Evolutionary conservation across 1,140 invertebrate genomes (phyloP), one percentile per base, ranked within the genome.

Genomic region (Hesperophylax magnus): DNA sequence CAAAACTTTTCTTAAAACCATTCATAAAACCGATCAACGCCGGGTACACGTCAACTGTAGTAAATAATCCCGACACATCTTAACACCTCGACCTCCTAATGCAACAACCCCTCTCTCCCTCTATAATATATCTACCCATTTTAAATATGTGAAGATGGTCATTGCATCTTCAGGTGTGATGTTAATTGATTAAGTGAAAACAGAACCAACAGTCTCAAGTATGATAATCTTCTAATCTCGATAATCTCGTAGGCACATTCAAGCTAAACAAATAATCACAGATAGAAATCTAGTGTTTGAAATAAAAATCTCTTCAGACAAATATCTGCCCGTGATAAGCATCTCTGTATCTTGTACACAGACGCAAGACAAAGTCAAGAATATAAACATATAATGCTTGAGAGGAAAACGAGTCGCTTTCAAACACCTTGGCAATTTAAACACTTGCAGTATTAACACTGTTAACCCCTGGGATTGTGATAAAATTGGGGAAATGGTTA

Each of bases 281-380:
- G 72, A 76, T 76, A 18, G 15, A 58, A 60, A 76, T 76, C 72
- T 58, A 6, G 56, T 60, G 56, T 58, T 76, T 76, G 56, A 76
- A 76, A 76, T 76, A 76, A 76, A 76, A 76, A 76, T 76, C 56
- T 76, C 17, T 76, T 76, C 72, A 54, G 31, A 76, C 72, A 76
- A 76, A 76, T 76, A 76, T 76, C 72, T 76, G 24, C 2, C 47
- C 54, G 34, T 34, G 72, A 76, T 76, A 76, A 60, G 15, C 2
- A 76, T 76, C 72, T 20, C 18, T 52, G 34, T 69, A 52, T 53
- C 22, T 54, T 54, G 69, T 72, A 31, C 52, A 22, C 52, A 56
- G 69, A 22, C 69, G 52, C 22, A 72, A 76, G 31, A 76, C 56
- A 17, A 76, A 60, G 54, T 76, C 27, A 31, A 20, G 17, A 39